phyloP scores from a whole-genome alignment of 2,797 vertebrate species.

The Chelonia mydas region DNA sequence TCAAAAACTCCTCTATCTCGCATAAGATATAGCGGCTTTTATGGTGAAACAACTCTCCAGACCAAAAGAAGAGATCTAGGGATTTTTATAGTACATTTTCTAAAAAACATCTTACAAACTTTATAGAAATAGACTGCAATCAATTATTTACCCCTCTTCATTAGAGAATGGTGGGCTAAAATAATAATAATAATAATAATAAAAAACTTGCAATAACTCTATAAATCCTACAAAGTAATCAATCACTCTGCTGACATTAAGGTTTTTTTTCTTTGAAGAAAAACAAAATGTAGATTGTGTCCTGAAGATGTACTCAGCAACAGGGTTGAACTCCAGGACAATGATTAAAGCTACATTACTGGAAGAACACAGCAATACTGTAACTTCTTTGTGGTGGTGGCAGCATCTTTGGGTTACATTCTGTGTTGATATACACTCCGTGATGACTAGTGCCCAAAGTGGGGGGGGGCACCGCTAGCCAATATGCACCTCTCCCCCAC shows the following conservation, averaged over 20 bases:
- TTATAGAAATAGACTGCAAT: not conserved
- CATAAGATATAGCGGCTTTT: not conserved
- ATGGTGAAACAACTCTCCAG: not conserved
- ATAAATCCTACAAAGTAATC: not conserved
- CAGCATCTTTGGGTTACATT: rapidly evolving
- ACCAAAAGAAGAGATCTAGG: not conserved
- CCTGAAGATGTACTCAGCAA: not conserved
- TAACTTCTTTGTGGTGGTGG: not conserved
- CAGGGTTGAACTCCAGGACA: not conserved
- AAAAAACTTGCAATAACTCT: not conserved
- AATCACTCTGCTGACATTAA: not conserved
- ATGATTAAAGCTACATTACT: not conserved
- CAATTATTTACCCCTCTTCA: not conserved
- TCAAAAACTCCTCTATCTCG: not conserved
- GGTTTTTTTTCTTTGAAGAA: not conserved
- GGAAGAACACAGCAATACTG: not conserved
- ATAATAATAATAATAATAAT: not conserved
- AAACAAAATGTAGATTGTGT: rapidly evolving
- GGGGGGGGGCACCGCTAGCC: not conserved
- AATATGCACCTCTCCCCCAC: not conserved
- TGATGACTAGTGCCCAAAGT: not conserved
- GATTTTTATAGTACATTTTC: not conserved
- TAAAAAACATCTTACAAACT: not conserved
- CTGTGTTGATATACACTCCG: not conserved
- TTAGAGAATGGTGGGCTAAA: not conserved